Evolutionary conservation across 2,113 vertebrate species (phyloP).

Genomic region (Climacteris rufus): DNA sequence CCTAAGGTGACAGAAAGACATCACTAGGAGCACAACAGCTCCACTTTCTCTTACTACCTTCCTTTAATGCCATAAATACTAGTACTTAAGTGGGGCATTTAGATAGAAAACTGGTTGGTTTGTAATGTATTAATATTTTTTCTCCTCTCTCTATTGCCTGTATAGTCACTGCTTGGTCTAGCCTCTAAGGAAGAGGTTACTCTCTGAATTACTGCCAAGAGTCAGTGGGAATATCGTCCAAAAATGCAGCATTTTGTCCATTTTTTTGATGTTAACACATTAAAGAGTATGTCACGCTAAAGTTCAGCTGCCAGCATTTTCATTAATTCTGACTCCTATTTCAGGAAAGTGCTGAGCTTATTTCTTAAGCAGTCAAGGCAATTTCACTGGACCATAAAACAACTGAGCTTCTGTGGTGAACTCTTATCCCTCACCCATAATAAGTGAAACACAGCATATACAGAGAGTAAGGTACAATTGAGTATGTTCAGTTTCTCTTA

Average conservation of each 20-base stretch:
- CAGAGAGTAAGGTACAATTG: not conserved
- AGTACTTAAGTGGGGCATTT: not conserved
- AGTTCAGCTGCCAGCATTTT: not conserved
- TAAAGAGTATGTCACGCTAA: not conserved
- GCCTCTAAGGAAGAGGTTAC: not conserved
- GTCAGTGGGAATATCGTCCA: not conserved
- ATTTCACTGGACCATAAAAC: not conserved
- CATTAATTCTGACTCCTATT: not conserved
- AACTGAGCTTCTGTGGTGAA: not conserved
- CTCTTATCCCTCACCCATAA: not conserved
- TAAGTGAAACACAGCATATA: not conserved
- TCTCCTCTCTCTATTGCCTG: not conserved
- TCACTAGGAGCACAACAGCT: not conserved
- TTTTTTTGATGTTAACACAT: not conserved
- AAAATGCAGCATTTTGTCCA: not conserved
- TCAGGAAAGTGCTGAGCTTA: not conserved
- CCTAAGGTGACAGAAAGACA: not conserved
- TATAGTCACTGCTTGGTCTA: not conserved
- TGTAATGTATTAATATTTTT: not conserved
- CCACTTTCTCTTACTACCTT: not conserved
- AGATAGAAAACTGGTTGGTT: not conserved
- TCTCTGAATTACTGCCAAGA: not conserved
- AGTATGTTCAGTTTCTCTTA: not conserved
- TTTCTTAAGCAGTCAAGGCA: not conserved
- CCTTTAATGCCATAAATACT: not conserved